These are phyloP conservation scores for Cladopsammia gracilis DNA, from an alignment of 64 coral and sea anemone species.

Conservation along the genomic window DNA sequence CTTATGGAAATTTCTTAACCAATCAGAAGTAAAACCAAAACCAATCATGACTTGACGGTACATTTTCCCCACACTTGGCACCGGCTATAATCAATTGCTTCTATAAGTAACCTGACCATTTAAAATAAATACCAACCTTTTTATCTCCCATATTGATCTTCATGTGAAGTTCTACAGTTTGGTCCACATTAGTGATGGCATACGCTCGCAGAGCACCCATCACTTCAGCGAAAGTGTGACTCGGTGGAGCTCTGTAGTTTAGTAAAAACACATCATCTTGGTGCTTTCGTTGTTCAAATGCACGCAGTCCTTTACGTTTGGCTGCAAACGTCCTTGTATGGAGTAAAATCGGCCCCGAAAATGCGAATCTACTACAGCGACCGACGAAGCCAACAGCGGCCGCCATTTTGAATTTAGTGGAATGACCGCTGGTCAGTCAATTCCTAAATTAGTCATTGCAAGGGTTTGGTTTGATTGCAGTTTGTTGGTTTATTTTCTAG, in stretches of 20 bases:
- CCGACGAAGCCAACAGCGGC: conserved; percentile 29
- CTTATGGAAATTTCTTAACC: too few species aligned
- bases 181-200: conserved; percentile 59
- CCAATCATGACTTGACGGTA: too few species aligned
- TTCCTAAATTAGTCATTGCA: not conserved
- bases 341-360: not conserved
- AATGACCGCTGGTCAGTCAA: not conserved
- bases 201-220: conserved; percentile 78
- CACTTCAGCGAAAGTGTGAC: conserved; percentile 73
- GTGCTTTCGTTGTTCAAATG: conserved; percentile 52
- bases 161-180: conserved; percentile 85
- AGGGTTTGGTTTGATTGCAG: too few species aligned
- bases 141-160: conserved; percentile 95
- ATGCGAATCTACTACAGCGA: conserved; percentile 1
- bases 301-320: conserved; percentile 5
- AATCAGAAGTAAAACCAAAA: too few species aligned
- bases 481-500: too few species aligned
- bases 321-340: conserved; percentile 46
- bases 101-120: not conserved
- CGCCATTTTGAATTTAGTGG: conserved; percentile 85
- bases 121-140: conserved; percentile 36
- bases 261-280: conserved; percentile 89
- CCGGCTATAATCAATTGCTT: too few species aligned
- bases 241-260: conserved; percentile 76
- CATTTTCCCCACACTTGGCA: too few species aligned